These are phyloP conservation scores for Potorous gilbertii DNA, from an alignment of 2,797 vertebrate species.

Conservation along the genomic window DNA sequence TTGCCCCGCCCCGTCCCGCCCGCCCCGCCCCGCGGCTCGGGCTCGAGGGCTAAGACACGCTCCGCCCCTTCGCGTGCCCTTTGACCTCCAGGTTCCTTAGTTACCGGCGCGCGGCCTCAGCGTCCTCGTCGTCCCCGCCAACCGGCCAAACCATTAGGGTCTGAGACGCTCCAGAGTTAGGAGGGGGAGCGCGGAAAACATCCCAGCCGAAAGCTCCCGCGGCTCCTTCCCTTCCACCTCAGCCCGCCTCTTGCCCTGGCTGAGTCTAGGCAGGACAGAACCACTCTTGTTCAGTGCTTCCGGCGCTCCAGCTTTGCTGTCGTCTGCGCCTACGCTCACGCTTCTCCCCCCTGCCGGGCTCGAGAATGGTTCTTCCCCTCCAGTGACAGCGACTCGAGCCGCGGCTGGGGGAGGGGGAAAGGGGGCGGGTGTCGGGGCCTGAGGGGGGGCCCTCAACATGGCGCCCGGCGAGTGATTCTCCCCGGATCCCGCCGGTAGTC, in stretches of 20 bases:
- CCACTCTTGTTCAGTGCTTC: slow-evolving; percentile 54
- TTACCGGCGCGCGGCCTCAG: slow-evolving; percentile 58
- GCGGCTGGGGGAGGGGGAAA: not conserved
- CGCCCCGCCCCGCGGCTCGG: fast-evolving
- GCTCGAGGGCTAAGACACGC: not conserved
- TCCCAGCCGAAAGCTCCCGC: not conserved
- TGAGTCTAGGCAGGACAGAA: slow-evolving; percentile 84
- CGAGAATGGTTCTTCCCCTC: not conserved
- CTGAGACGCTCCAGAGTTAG: fast-evolving
- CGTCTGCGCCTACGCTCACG: fast-evolving
- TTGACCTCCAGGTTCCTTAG: slow-evolving; percentile 30
- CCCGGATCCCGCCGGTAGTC: not conserved
- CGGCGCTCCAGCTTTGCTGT: fast-evolving
- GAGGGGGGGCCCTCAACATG: slow-evolving; percentile 65
- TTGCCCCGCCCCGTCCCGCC: fast-evolving
- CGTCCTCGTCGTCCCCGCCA: not conserved
- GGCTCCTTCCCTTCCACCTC: not conserved
- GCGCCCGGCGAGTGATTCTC: slow-evolving; percentile 15
- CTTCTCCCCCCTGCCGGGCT: fast-evolving
- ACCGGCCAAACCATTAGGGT: slow-evolving; percentile 52
- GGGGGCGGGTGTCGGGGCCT: fast-evolving
- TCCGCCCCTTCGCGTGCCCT: not conserved
- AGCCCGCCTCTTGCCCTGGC: slow-evolving; percentile 82
- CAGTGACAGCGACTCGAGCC: not conserved
- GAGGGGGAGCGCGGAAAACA: not conserved